phyloP scores from a whole-genome alignment of 2,113 vertebrate species.

The Accipiter virgatus region DNA sequence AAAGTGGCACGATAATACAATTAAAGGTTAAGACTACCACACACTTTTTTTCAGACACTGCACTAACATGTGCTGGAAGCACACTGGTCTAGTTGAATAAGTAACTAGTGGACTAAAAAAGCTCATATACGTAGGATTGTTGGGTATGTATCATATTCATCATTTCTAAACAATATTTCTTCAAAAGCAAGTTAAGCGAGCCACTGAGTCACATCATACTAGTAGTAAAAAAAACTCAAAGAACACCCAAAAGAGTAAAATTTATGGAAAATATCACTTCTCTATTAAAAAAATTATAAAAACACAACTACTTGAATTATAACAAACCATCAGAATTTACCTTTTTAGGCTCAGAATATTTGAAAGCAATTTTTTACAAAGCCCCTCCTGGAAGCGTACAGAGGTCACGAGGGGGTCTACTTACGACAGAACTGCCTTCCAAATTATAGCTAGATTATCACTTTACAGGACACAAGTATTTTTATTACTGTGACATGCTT shows the following conservation, averaged over 20 bases:
- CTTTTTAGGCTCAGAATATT: too few relatives aligned
- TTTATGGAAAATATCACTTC: background rate
- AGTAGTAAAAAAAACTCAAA: background rate
- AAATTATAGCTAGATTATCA: too few relatives aligned
- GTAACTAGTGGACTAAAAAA: background rate
- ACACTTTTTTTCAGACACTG: background rate
- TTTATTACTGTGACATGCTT: too few relatives aligned
- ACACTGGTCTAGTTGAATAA: background rate
- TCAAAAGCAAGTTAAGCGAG: background rate
- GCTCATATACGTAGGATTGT: background rate
- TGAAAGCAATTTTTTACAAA: too few relatives aligned
- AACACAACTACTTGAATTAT: background rate
- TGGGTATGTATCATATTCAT: background rate
- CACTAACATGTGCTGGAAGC: background rate
- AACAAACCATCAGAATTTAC: background rate
- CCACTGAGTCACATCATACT: background rate
- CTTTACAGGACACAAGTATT: too few relatives aligned
- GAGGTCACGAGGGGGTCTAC: too few relatives aligned
- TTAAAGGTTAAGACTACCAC: background rate
- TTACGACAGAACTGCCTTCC: too few relatives aligned
- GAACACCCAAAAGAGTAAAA: background rate
- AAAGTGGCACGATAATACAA: background rate
- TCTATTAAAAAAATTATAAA: background rate
- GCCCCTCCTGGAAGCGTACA: too few relatives aligned
- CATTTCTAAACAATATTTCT: background rate